A percentile compares a stretch with the other conserved stretches of the same genome.
These are phyloP conservation scores for Phalacrocorax aristotelis DNA, from an alignment of 2,113 vertebrate genomes.

Conservation along the genomic window DNA sequence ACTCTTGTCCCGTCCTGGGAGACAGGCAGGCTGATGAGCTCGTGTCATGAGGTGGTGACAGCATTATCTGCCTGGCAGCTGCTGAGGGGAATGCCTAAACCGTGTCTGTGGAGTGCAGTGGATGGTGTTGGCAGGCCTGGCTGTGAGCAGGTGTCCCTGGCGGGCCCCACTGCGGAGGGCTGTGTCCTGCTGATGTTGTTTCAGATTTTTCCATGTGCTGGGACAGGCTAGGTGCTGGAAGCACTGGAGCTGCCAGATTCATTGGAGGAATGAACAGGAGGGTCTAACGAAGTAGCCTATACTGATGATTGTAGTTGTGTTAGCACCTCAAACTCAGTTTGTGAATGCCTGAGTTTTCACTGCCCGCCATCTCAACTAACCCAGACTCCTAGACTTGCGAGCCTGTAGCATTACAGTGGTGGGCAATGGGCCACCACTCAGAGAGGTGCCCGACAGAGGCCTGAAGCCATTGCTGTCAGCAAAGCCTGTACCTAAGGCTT, in stretches of 20 bases:
- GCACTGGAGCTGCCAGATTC: accelerated
- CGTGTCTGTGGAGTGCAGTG: accelerated
- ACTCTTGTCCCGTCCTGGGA: neutral
- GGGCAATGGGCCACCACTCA: too few species aligned
- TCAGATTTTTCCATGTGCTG: accelerated
- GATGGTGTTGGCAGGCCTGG: neutral
- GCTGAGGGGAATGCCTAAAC: neutral
- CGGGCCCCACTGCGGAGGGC: accelerated
- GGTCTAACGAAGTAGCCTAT: neutral
- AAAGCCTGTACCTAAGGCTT: neutral
- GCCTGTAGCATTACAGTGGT: accelerated
- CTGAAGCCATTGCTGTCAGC: neutral
- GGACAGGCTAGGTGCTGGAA: neutral
- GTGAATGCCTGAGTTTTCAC: neutral
- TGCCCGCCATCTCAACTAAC: accelerated
- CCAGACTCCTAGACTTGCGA: accelerated
- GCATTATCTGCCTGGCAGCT: neutral
- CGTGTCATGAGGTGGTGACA: neutral
- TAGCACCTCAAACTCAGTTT: accelerated
- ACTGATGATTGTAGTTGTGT: too few species aligned
- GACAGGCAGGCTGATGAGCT: neutral
- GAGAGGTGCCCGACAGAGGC: neutral
- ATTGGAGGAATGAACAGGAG: accelerated
- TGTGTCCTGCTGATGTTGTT: neutral
- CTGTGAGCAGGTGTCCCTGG: accelerated